Conservation (phyloP, 1,140 invertebrate genomes). For the Megalopta genalis region DNA sequence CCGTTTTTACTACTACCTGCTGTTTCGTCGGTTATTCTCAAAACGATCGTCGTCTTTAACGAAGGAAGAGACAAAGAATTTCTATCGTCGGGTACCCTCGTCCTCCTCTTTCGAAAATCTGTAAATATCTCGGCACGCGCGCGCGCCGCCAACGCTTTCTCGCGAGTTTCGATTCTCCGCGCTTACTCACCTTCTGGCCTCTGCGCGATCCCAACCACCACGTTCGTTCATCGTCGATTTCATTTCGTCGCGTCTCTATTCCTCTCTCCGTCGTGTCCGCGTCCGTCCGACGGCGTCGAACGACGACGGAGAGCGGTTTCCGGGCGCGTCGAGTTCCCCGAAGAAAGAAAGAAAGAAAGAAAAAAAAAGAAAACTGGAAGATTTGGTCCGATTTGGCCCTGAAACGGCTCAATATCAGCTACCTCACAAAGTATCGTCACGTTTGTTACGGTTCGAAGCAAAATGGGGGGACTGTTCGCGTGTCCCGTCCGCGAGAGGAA, state of each 20-base stretch:
- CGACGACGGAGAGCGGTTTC: slow-evolving; percentile 8
- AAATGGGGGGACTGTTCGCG: slow-evolving; percentile 46
- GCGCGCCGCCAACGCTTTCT: background rate
- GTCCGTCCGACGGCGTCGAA: slow-evolving; percentile 8
- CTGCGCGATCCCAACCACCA: too few species aligned
- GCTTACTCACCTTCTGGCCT: background rate
- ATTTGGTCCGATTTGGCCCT: slow-evolving; percentile 74
- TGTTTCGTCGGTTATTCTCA: slow-evolving; percentile 23
- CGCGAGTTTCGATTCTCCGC: background rate
- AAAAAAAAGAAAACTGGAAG: slow-evolving; percentile 59
- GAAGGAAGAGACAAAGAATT: background rate
- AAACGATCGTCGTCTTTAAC: background rate
- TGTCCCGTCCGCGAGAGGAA: slow-evolving; percentile 41
- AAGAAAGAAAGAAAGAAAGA: background rate
- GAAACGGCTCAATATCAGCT: slow-evolving; percentile 78
- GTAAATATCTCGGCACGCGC: background rate
- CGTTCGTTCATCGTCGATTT: background rate
- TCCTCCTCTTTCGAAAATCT: background rate
- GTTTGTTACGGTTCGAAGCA: slow-evolving; percentile 70
- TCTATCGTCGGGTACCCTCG: background rate
- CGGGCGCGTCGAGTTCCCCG: slow-evolving; percentile 18
- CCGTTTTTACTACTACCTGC: slow-evolving; percentile 56
- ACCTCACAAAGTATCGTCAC: slow-evolving; percentile 75
- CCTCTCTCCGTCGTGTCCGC: background rate
- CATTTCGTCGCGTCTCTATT: background rate